These are phyloP conservation scores for Parthenolecanium corni DNA, from an alignment of 2,888 invertebrate species.

Conservation along the genomic window DNA sequence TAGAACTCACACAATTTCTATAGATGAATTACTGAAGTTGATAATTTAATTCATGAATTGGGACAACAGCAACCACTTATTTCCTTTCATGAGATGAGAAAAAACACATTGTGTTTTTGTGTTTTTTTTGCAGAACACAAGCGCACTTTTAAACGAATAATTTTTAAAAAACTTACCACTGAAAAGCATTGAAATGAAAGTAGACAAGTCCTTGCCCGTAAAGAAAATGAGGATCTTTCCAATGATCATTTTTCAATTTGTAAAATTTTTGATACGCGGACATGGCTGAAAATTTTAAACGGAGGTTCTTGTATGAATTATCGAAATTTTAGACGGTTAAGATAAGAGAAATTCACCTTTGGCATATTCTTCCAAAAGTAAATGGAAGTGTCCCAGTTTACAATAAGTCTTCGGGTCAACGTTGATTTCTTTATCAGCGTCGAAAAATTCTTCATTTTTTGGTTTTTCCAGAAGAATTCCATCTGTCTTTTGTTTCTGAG, in stretches of 20 bases:
- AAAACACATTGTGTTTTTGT: too few species aligned
- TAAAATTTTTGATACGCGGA: constrained; percentile 91
- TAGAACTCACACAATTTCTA: too few species aligned
- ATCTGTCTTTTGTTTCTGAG: constrained; percentile 48
- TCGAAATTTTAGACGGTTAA: neutral
- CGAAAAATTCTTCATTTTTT: constrained; percentile 38
- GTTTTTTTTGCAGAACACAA: neutral
- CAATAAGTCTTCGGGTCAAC: constrained; percentile 86
- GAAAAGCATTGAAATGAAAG: constrained; percentile 89
- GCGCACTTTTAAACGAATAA: neutral
- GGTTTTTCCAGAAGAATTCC: constrained; percentile 32
- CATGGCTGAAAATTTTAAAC: constrained; percentile 57
- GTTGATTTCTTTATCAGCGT: constrained; percentile 51
- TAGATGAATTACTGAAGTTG: too few species aligned
- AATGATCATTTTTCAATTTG: constrained; percentile 64
- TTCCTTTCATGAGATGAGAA: too few species aligned
- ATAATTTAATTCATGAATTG: too few species aligned
- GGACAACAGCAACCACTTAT: too few species aligned
- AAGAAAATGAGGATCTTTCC: constrained; percentile 81
- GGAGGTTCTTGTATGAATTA: neutral
- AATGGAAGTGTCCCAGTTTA: constrained; percentile 89
- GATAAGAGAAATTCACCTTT: constrained; percentile 57
- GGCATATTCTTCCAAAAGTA: constrained; percentile 81
- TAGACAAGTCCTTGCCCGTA: constrained; percentile 93
- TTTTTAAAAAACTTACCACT: constrained; percentile 63